Evolutionary conservation across 2,797 vertebrate species (phyloP).

Genomic region (Mallotus villosus): DNA sequence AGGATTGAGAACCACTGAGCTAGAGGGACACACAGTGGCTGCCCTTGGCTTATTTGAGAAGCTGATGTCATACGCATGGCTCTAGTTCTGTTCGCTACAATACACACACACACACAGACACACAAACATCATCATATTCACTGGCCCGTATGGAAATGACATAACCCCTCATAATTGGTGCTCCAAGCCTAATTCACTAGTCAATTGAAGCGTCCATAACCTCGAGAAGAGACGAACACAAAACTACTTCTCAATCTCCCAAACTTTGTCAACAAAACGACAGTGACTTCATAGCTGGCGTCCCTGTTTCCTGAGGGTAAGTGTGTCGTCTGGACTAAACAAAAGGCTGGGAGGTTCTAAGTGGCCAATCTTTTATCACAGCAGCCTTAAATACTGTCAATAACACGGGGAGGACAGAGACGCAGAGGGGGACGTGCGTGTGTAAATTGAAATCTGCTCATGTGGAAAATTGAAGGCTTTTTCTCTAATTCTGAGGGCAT

Average conservation of each 20-base stretch:
- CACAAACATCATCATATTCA: not conserved
- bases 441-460: slow-evolving; percentile 33
- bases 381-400: slow-evolving; percentile 58
- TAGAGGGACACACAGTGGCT: slow-evolving; percentile 13
- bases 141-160: not conserved
- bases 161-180: not conserved
- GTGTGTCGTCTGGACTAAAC: slow-evolving; percentile 42
- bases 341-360: slow-evolving; percentile 38
- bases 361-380: slow-evolving; percentile 59
- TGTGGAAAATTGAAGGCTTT: slow-evolving; percentile 51
- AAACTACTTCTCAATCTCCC: not conserved
- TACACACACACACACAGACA: not conserved
- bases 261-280: not conserved
- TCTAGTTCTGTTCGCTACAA: slow-evolving; percentile 10
- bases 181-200: not conserved
- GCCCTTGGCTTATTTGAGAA: slow-evolving; percentile 28
- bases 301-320: not conserved
- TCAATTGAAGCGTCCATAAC: not conserved
- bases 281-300: not conserved
- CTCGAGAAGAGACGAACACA: not conserved
- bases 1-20: no score
- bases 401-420: slow-evolving; percentile 56
- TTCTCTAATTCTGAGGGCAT: slow-evolving; percentile 53
- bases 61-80: slow-evolving; percentile 14
- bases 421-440: slow-evolving; percentile 33